These are phyloP conservation scores for Nestor notabilis DNA, from an alignment of 2,113 vertebrate species.

Conservation along the genomic window DNA sequence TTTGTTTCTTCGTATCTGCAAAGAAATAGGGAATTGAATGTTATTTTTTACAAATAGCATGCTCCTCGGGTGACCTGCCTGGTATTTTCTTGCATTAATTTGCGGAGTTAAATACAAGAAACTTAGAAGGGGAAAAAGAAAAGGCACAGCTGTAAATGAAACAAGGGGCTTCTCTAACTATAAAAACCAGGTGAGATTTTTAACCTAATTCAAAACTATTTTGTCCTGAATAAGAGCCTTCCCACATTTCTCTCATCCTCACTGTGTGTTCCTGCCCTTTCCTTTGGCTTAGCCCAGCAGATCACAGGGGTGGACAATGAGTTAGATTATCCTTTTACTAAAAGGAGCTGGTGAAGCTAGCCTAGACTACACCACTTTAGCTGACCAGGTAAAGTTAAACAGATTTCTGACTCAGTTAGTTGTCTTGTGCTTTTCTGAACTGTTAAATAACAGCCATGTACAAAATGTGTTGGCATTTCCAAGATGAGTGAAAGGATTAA, in stretches of 20 bases:
- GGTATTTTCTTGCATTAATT: neutral
- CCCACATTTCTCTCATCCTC: neutral
- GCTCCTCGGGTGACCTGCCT: neutral
- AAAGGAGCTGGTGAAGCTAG: neutral
- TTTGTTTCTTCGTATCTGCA: neutral
- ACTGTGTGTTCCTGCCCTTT: neutral
- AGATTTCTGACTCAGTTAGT: neutral
- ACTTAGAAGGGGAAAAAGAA: neutral
- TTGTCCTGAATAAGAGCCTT: neutral
- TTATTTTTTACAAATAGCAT: neutral
- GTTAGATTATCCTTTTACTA: neutral
- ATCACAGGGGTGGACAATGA: neutral
- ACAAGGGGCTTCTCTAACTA: neutral
- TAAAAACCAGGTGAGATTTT: neutral
- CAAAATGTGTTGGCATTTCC: neutral
- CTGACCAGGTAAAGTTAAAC: neutral
- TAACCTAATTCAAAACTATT: neutral
- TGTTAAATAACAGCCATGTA: neutral
- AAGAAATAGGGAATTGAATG: neutral
- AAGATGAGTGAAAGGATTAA: neutral
- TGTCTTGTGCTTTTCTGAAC: neutral
- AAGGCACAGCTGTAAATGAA: neutral
- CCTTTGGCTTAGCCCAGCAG: neutral
- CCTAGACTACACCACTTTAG: neutral
- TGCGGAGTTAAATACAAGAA: neutral